Evolutionary conservation across 2,888 invertebrate genomes (phyloP).

Genomic region (Shargacucullia verbasci): DNA sequence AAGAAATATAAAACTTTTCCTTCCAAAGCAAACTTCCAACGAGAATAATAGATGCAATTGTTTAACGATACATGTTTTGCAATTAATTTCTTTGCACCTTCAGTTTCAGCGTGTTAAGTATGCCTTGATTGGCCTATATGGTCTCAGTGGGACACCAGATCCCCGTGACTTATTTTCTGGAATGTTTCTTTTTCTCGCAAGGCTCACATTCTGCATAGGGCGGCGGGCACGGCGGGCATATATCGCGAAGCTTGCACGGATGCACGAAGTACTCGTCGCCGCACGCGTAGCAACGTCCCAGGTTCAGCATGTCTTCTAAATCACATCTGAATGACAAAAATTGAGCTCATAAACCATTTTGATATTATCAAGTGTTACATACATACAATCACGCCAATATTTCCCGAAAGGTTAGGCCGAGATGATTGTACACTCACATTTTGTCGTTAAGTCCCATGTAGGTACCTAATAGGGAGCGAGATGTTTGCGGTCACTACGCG

Average conservation of each 20-base stretch:
- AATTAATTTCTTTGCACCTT: neutral
- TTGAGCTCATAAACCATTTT: neutral
- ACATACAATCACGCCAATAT: too few relatives aligned
- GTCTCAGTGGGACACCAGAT: too few relatives aligned
- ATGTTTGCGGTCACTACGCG: too few relatives aligned
- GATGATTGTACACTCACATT: too few relatives aligned
- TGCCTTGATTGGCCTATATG: too few relatives aligned
- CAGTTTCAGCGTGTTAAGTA: neutral
- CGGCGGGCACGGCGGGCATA: slow-evolving; percentile 12
- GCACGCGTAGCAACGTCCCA: slow-evolving; percentile 78
- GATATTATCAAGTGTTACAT: neutral
- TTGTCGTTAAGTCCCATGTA: too few relatives aligned
- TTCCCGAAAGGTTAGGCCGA: too few relatives aligned
- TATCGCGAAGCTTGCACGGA: slow-evolving; percentile 58
- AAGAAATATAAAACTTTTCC: too few relatives aligned
- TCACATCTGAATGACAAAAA: slow-evolving; percentile 67
- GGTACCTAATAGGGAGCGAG: too few relatives aligned
- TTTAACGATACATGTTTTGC: neutral
- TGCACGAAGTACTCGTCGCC: slow-evolving; percentile 80
- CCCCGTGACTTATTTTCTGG: neutral
- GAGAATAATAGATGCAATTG: too few relatives aligned
- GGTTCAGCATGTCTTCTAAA: slow-evolving; percentile 77
- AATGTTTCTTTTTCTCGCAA: neutral
- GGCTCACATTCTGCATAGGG: slow-evolving; percentile 9
- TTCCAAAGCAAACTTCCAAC: too few relatives aligned